Evolutionary conservation across 2,888 invertebrate species (phyloP).

Genomic region (Tricholauxania praeusta): DNA sequence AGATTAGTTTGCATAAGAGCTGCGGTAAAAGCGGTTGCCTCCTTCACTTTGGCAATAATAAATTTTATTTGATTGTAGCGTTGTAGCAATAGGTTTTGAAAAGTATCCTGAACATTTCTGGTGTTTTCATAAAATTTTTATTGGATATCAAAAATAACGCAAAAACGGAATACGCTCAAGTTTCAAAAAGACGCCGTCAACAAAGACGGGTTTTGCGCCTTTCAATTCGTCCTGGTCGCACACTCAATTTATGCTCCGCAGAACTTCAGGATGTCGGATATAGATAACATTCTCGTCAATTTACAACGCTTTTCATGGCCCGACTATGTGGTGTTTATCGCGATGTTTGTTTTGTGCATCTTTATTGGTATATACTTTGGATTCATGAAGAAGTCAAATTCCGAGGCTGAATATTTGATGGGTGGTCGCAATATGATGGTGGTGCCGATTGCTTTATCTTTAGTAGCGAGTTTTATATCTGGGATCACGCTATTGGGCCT

Average conservation of each 20-base stretch:
- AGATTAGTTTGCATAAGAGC: constrained; percentile 39
- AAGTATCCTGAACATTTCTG: neutral
- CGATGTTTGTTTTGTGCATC: constrained; percentile 80
- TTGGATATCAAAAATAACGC: neutral
- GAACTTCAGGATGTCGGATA: constrained; percentile 59
- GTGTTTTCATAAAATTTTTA: neutral
- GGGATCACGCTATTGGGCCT: constrained; percentile 83
- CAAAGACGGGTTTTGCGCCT: constrained; percentile 15
- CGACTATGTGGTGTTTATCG: constrained; percentile 67
- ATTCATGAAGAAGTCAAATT: constrained; percentile 73
- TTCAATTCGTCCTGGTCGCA: neutral
- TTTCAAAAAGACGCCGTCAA: neutral
- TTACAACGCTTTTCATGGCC: constrained; percentile 66
- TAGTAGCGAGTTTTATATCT: constrained; percentile 85
- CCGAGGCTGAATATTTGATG: constrained; percentile 82
- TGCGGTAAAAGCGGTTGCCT: constrained; percentile 38
- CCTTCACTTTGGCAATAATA: neutral
- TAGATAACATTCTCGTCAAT: constrained; percentile 62
- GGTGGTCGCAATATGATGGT: constrained; percentile 84
- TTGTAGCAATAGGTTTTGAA: neutral
- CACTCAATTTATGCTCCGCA: neutral
- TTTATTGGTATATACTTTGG: constrained; percentile 85
- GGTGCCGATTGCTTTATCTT: constrained; percentile 83
- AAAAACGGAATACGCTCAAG: constrained; percentile 29
- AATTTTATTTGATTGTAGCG: too few species aligned